These are phyloP conservation scores for Urechis unicinctus DNA, from an alignment of 2,888 invertebrate species.

Conservation along the genomic window DNA sequence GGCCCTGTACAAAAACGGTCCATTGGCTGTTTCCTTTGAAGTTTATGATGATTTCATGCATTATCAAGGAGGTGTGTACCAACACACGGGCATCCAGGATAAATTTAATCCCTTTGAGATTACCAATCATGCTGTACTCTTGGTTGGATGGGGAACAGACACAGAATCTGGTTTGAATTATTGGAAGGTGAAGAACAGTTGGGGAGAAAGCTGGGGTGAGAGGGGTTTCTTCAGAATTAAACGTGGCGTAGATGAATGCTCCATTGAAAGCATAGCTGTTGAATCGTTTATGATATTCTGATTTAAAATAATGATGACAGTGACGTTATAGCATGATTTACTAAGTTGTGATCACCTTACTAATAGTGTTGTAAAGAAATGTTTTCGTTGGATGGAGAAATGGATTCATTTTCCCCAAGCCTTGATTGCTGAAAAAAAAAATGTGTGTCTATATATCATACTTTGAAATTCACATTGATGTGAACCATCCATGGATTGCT, in stretches of 20 bases:
- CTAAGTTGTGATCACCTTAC: too few relatives aligned
- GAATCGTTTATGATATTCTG: conserved; percentile 21
- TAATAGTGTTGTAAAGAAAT: too few relatives aligned
- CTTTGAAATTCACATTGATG: too few relatives aligned
- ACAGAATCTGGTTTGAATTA: conserved; percentile 37
- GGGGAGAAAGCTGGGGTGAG: conserved; percentile 47
- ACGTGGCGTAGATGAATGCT: conserved; percentile 47
- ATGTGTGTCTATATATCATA: too few relatives aligned
- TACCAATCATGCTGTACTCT: conserved; percentile 53
- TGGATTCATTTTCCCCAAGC: too few relatives aligned
- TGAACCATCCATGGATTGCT: too few relatives aligned
- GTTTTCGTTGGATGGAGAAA: too few relatives aligned
- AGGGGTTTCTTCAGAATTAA: conserved; percentile 47
- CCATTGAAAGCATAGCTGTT: conserved; percentile 48
- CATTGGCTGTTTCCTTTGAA: conserved; percentile 52
- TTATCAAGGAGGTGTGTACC: conserved; percentile 51
- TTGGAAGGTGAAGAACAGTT: conserved; percentile 52
- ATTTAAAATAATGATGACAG: too few relatives aligned
- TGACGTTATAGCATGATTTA: too few relatives aligned
- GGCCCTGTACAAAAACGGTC: conserved; percentile 51
- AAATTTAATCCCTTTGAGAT: conserved; percentile 52
- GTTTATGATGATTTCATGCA: conserved; percentile 50
- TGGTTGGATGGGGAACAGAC: conserved; percentile 53
- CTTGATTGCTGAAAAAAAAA: too few relatives aligned
- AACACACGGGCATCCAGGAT: conserved; percentile 40